Evolutionary conservation across 1,140 invertebrate genomes (phyloP).

Genomic region (Drosophila nannoptera): DNA sequence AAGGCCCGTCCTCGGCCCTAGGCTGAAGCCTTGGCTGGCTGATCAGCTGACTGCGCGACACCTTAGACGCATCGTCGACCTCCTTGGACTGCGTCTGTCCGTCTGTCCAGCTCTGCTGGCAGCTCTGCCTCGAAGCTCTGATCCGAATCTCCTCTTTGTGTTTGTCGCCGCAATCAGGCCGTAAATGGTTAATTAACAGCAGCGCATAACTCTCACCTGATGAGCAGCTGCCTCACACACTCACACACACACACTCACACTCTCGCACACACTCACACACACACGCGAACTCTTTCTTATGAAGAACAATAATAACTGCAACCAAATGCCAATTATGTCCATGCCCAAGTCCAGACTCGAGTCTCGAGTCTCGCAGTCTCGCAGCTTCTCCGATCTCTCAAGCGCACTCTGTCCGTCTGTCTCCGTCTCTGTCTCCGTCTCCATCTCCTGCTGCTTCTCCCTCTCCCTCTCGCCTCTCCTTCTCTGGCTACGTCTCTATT

Average conservation of each 20-base stretch:
- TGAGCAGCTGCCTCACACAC: too few species aligned
- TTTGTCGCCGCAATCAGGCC: constrained; percentile 58
- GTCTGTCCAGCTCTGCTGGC: constrained; percentile 1
- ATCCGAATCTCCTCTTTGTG: too few species aligned
- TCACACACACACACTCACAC: too few species aligned
- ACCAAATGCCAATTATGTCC: constrained; percentile 73
- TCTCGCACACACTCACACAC: too few species aligned
- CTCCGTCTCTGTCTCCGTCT: constrained; percentile 15
- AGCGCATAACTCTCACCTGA: constrained; percentile 74
- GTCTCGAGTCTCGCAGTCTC: constrained; percentile 16
- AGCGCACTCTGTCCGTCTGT: constrained; percentile 50
- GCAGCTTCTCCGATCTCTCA: constrained; percentile 20
- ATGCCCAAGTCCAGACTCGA: constrained; percentile 57
- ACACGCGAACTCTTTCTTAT: too few species aligned
- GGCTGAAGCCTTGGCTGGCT: not conserved
- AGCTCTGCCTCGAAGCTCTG: not conserved
- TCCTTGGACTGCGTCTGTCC: not conserved
- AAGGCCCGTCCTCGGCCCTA: too few species aligned
- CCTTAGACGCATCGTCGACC: too few species aligned
- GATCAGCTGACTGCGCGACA: constrained; percentile 5
- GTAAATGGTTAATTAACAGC: constrained; percentile 76
- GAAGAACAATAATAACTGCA: too few species aligned
- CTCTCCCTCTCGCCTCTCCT: constrained; percentile 5
- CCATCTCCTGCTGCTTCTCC: not conserved
- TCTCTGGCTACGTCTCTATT: constrained; percentile 5